These are phyloP conservation scores for Apocrypta bakeri DNA, from an alignment of 1,140 invertebrate genomes.

Conservation along the genomic window DNA sequence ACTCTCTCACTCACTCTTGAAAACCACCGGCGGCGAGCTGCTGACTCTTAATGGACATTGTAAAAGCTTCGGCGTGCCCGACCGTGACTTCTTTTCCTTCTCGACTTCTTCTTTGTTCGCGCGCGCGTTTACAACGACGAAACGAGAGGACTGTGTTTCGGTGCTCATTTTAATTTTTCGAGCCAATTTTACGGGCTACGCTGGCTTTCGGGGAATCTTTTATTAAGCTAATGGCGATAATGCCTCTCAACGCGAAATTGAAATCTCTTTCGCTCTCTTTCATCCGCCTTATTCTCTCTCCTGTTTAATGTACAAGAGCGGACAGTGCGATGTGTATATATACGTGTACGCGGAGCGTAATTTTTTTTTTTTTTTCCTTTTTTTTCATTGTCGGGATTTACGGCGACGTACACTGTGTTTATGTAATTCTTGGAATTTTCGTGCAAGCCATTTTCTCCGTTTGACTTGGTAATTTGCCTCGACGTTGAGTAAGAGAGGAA, in stretches of 20 bases:
- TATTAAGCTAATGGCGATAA: constrained; percentile 14
- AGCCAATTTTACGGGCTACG: not conserved
- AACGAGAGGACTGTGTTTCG: not conserved
- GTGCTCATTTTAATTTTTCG: constrained; percentile 1
- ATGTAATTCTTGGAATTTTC: too few species aligned
- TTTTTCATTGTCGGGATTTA: not conserved
- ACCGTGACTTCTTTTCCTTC: not conserved
- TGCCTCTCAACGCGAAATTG: not conserved
- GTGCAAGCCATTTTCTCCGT: not conserved
- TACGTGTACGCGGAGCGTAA: too few species aligned
- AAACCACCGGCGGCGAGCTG: not conserved
- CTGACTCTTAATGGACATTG: constrained; percentile 24
- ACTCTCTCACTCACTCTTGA: not conserved
- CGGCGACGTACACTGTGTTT: too few species aligned
- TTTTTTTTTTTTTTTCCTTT: not conserved
- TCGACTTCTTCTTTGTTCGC: not conserved
- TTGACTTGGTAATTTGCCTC: not conserved
- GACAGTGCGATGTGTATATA: not conserved
- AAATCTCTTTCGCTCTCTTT: not conserved
- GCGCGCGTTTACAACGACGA: not conserved
- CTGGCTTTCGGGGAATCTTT: not conserved
- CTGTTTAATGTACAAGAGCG: too few species aligned
- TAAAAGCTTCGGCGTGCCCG: constrained; percentile 10
- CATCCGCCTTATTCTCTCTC: too few species aligned
- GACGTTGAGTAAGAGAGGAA: not conserved